These are phyloP conservation scores for Nothoprocta pentlandii DNA, from an alignment of 2,113 vertebrate species.

Conservation along the genomic window DNA sequence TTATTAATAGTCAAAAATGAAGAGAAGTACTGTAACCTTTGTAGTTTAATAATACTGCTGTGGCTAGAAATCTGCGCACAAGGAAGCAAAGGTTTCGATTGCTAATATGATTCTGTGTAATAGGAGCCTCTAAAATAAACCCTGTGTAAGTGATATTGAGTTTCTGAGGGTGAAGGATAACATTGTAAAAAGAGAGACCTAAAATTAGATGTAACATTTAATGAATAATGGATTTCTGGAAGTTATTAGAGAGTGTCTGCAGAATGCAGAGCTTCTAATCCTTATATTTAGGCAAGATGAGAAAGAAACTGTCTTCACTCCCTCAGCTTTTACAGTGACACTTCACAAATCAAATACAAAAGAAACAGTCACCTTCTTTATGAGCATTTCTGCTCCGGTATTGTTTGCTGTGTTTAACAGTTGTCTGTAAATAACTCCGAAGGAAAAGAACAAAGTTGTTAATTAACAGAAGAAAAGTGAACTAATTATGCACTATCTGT, in stretches of 20 bases:
- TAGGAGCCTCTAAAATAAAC: constrained; percentile 30
- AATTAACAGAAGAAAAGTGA: constrained; percentile 34
- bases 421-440: background rate
- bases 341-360: constrained; percentile 58
- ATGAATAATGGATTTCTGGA: constrained; percentile 20
- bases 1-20: constrained; percentile 8
- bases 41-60: constrained; percentile 32
- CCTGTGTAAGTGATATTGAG: constrained; percentile 39
- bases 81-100: constrained; percentile 48
- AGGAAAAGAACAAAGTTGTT: background rate
- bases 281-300: background rate
- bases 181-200: constrained; percentile 34
- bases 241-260: background rate
- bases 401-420: constrained; percentile 34
- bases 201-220: constrained; percentile 41
- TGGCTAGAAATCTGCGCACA: background rate
- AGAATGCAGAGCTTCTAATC: background rate
- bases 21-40: constrained; percentile 18
- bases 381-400: constrained; percentile 43
- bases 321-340: background rate
- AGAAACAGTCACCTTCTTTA: background rate
- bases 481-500: background rate
- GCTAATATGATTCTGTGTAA: constrained; percentile 8
- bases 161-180: constrained; percentile 35
- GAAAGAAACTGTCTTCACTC: background rate